A percentile compares a stretch with the other conserved stretches of the same genome.
phyloP scores from a whole-genome alignment of 2,113 vertebrate genomes.

The Plotosus lineatus region DNA sequence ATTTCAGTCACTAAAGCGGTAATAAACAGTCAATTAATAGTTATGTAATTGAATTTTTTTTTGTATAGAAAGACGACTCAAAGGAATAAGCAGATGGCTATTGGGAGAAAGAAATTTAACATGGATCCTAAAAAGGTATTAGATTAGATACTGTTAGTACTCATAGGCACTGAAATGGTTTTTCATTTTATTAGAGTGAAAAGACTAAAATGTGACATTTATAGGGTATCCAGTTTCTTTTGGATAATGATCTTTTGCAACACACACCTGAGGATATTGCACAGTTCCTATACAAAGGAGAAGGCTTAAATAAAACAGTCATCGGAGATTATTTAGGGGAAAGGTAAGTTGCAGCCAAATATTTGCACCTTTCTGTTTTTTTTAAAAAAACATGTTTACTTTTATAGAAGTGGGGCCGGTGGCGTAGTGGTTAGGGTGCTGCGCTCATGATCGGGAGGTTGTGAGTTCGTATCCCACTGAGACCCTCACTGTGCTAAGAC shows the following conservation, averaged over 20 bases:
- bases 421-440: too few species aligned
- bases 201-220: constrained; percentile 26
- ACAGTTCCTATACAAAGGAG: constrained; percentile 98
- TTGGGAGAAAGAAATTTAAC: constrained; percentile 99
- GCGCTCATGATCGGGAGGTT: too few species aligned
- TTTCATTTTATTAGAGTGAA: background rate
- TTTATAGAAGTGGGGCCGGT: too few species aligned
- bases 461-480: too few species aligned
- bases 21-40: background rate
- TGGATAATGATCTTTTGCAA: constrained; percentile 96
- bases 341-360: constrained; percentile 77
- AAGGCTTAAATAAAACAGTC: constrained; percentile 96
- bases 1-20: background rate
- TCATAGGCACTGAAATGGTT: background rate
- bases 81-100: constrained; percentile 96
- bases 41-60: background rate
- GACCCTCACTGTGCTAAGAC: too few species aligned
- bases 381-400: constrained; percentile 28
- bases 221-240: constrained; percentile 94
- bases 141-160: too few species aligned
- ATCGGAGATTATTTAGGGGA: constrained; percentile 98
- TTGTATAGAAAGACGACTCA: constrained; percentile 89
- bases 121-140: constrained; percentile 98
- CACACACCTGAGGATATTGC: constrained; percentile 93
- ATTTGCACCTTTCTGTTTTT: too few species aligned